Conservation (phyloP, 2,888 invertebrate species). For the Caenorhabditis uteleia region DNA sequence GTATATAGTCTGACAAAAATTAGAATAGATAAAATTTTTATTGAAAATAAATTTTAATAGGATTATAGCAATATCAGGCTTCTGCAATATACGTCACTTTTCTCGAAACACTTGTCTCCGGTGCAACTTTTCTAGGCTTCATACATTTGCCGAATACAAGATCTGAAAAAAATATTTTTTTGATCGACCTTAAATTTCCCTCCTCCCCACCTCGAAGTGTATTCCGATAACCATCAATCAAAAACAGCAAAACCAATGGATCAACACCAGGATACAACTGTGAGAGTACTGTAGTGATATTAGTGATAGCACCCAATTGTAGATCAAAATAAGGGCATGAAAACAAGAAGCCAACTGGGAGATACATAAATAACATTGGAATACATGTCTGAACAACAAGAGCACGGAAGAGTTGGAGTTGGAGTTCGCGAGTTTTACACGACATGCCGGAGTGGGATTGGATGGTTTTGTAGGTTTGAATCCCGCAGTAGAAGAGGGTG, state of each 20-base stretch:
- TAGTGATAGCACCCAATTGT: slow-evolving; percentile 9
- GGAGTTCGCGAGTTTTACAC: slow-evolving; percentile 11
- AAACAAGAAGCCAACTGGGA: slow-evolving; percentile 11
- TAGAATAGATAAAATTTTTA: too few species aligned
- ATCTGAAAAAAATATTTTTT: too few species aligned
- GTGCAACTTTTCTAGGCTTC: too few species aligned
- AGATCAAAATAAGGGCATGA: slow-evolving; percentile 11
- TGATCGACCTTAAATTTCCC: too few species aligned
- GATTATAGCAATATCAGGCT: too few species aligned
- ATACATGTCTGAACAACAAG: slow-evolving; percentile 16
- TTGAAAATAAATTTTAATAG: too few species aligned
- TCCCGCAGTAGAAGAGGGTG: slow-evolving; percentile 15
- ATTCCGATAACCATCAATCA: slow-evolving; percentile 11
- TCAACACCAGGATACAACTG: slow-evolving; percentile 18
- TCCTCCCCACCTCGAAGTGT: slow-evolving; percentile 4
- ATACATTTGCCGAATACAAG: too few species aligned
- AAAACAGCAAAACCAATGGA: slow-evolving; percentile 14
- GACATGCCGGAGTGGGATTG: neutral
- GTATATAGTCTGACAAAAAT: too few species aligned
- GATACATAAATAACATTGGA: slow-evolving; percentile 13
- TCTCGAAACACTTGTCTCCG: too few species aligned
- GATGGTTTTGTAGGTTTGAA: neutral
- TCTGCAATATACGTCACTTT: too few species aligned
- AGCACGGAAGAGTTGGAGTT: slow-evolving; percentile 15
- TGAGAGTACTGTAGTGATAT: slow-evolving; percentile 9